Base-by-base conservation (phyloP, 2,888 invertebrate genomes). In the Portevinia maculata region DNA sequence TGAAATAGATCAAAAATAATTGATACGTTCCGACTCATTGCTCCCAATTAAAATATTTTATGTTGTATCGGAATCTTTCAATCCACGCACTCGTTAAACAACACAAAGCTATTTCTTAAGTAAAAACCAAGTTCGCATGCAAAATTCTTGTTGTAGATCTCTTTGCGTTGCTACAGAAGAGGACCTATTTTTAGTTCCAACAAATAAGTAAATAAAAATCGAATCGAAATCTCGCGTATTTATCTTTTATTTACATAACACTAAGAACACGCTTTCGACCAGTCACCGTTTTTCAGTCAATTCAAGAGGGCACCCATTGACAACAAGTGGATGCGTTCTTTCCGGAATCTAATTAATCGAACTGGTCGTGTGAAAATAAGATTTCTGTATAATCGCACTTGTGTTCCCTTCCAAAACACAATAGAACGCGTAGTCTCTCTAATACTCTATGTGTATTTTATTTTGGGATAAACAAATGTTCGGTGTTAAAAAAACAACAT, bases 251-350 rank as follows among this genome's bases (percentile, higher is more conserved):
- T 74, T 79, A 74, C 46, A 74, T 60, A 67, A 79, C 15, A 30
- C 44, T 55, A 76, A 75, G 70, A 64, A 75, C 69, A 69, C 57
- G 28, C 41, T 59, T 57, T 34, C 62, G 46, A 52, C 44, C 52
- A 64, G 64, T 24, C 64, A 70, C 32, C 11, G 59, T 52, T 75
- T 53, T 60, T 60, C 67, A 76, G 71, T 71, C 71, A 67, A 73
- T 67, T 78, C 78, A 67, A 71, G 71, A 78, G 78, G 60, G 53
- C 67, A 70, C 9, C 60, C 28, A 67, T 65, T 83, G 83, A 60
- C 71, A 78, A 76, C 69, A 76, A 83, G 78, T 83, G 83, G 65
- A 78, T 65, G 71, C 55, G 53, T 53, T 55, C 44, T 9, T 55
- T 44, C 37, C 53, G 28, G 41, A 55, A 60, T 52, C 67, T 60